Evolutionary conservation across 2,113 vertebrate genomes (phyloP).

Genomic region (Zosterops japonicus): DNA sequence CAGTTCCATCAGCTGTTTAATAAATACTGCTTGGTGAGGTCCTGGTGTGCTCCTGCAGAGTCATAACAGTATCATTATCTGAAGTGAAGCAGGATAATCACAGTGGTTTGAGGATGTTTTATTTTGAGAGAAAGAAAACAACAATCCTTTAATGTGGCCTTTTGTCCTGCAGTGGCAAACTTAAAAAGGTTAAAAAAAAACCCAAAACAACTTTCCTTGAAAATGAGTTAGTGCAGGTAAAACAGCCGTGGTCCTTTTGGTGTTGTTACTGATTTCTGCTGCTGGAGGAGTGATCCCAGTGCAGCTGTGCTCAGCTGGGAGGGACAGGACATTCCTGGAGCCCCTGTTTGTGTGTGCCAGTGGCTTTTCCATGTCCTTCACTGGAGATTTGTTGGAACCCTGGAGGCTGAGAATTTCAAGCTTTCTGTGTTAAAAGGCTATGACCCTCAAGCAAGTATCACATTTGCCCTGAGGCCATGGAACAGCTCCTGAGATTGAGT

Average conservation of each 20-base stretch:
- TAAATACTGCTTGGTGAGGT: neutral
- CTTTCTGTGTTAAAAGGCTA: too few relatives aligned
- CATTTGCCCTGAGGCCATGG: too few relatives aligned
- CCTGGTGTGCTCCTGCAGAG: neutral
- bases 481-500: too few relatives aligned
- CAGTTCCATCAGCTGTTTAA: neutral
- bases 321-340: neutral
- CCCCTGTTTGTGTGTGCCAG: accelerated
- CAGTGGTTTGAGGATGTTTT: neutral
- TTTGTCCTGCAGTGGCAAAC: neutral
- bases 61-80: neutral
- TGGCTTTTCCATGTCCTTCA: neutral
- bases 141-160: neutral
- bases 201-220: neutral
- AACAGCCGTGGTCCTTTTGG: neutral
- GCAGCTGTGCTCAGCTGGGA: too few relatives aligned
- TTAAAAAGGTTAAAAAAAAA: neutral
- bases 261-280: accelerated
- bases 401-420: too few relatives aligned
- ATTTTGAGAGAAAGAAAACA: neutral
- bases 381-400: too few relatives aligned
- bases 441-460: too few relatives aligned
- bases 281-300: neutral
- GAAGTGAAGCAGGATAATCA: neutral
- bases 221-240: neutral